Conservation (phyloP, 2,888 invertebrate species). For the Gari tellinella region DNA sequence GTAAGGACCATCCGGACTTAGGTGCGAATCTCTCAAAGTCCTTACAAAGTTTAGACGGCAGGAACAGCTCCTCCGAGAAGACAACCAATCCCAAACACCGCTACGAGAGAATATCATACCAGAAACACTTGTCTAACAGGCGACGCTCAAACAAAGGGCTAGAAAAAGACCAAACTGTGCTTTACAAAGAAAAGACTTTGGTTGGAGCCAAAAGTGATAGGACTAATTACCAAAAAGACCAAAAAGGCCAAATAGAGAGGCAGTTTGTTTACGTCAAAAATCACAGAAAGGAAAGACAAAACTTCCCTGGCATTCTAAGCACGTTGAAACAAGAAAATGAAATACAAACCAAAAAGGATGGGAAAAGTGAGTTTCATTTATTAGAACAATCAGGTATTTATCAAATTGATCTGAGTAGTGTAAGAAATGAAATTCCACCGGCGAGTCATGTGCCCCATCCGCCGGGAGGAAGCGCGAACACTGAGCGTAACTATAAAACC, state of each 20-base stretch:
- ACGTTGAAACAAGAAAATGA: slow-evolving; percentile 5
- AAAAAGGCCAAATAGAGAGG: slow-evolving; percentile 14
- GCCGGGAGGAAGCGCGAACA: slow-evolving; percentile 29
- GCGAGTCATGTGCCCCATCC: slow-evolving; percentile 32
- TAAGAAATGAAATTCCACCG: slow-evolving; percentile 56
- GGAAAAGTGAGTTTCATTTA: slow-evolving; percentile 45
- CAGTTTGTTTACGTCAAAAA: slow-evolving; percentile 14
- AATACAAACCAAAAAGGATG: slow-evolving; percentile 8
- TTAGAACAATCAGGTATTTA: slow-evolving; percentile 68
- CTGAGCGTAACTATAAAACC: slow-evolving; percentile 33
- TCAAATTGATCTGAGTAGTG: slow-evolving; percentile 63
- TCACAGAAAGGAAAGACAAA: slow-evolving; percentile 15
- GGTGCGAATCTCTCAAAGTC: slow-evolving; percentile 65
- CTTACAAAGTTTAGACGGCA: slow-evolving; percentile 54
- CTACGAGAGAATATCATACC: slow-evolving; percentile 69
- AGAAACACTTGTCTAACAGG: slow-evolving; percentile 59
- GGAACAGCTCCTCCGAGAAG: slow-evolving; percentile 24
- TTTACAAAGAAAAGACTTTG: slow-evolving; percentile 3
- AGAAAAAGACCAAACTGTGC: slow-evolving; percentile 12
- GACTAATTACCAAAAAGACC: background rate
- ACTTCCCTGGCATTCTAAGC: slow-evolving; percentile 6
- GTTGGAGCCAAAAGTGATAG: background rate
- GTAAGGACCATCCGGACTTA: slow-evolving; percentile 15
- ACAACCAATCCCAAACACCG: slow-evolving; percentile 51
- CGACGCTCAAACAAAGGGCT: slow-evolving; percentile 22